Conservation (phyloP, 2,113 vertebrate species). For the Bufo bufo region DNA sequence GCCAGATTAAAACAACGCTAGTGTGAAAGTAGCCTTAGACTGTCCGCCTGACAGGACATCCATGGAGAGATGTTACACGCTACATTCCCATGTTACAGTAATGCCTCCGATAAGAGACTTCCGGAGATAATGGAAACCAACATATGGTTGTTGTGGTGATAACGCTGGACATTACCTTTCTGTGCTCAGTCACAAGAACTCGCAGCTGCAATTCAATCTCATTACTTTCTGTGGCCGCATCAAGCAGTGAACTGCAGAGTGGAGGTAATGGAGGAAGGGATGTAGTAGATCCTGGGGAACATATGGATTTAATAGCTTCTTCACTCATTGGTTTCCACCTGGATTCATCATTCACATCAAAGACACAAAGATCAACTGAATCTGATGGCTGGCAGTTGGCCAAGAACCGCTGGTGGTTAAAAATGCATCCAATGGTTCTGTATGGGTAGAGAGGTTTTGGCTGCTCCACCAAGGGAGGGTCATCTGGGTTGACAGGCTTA, state of each 20-base stretch:
- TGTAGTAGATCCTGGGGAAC: conserved; percentile 78
- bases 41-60: no score
- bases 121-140: background rate
- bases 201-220: conserved; percentile 91
- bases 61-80: no score
- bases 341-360: conserved; percentile 89
- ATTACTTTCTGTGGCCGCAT: conserved; percentile 83
- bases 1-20: no score
- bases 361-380: conserved; percentile 85
- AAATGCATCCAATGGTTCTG: conserved; percentile 89
- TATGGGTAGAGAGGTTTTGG: conserved; percentile 87
- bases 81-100: background rate
- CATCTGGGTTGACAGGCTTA: conserved; percentile 81
- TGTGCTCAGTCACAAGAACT: conserved; percentile 85
- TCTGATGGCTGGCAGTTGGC: conserved; percentile 94
- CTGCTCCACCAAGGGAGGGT: conserved; percentile 80
- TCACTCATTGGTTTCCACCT: conserved; percentile 96
- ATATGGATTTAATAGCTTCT: conserved; percentile 91
- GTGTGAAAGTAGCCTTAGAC: no score
- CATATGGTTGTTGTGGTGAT: no score
- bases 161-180: conserved; percentile 80
- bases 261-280: conserved; percentile 85
- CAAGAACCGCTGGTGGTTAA: conserved; percentile 90
- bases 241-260: conserved; percentile 81
- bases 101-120: no score